phyloP scores from a whole-genome alignment of 2,113 vertebrate species.

The Bettongia penicillata region DNA sequence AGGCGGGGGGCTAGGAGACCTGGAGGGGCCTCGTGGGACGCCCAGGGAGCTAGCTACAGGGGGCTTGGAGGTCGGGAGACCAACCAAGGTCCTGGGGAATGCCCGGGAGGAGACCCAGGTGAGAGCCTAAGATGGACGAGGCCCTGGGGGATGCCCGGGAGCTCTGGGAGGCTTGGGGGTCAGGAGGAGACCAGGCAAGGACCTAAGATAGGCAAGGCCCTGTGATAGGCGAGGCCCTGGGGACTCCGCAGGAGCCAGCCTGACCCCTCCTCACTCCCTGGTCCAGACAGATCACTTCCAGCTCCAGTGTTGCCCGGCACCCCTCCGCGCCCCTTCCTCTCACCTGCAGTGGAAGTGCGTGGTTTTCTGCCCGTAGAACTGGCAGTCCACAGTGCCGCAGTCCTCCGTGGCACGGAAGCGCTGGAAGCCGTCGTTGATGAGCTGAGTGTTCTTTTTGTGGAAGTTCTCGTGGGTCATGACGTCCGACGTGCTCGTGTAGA shows the following conservation, averaged over 20 bases:
- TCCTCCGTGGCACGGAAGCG: slow-evolving; percentile 98
- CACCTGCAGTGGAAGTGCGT: slow-evolving; percentile 99
- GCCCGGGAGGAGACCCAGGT: too few relatives aligned
- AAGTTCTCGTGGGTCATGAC: slow-evolving; percentile 99
- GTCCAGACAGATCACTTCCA: neutral
- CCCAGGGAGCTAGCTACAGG: too few relatives aligned
- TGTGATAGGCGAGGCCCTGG: neutral
- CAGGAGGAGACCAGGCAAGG: too few relatives aligned
- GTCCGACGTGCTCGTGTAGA: slow-evolving; percentile 98
- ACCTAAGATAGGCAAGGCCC: too few relatives aligned
- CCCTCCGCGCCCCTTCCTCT: slow-evolving; percentile 45
- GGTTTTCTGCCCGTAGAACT: slow-evolving; percentile 99
- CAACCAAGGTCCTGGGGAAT: too few relatives aligned
- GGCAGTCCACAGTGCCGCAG: slow-evolving; percentile 95
- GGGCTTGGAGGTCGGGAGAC: too few relatives aligned
- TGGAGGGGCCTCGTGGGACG: too few relatives aligned
- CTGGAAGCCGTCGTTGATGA: slow-evolving; percentile 99
- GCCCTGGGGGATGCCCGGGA: too few relatives aligned
- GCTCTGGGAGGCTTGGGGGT: too few relatives aligned
- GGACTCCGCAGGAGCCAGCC: neutral
- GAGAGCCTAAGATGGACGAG: too few relatives aligned
- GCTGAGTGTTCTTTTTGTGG: slow-evolving; percentile 99
- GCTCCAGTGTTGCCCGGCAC: neutral
- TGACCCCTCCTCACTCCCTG: accelerated
- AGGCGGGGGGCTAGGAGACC: too few relatives aligned